Conservation (phyloP, 1,140 invertebrate genomes). For the Brachionus asplanchnoidis region DNA sequence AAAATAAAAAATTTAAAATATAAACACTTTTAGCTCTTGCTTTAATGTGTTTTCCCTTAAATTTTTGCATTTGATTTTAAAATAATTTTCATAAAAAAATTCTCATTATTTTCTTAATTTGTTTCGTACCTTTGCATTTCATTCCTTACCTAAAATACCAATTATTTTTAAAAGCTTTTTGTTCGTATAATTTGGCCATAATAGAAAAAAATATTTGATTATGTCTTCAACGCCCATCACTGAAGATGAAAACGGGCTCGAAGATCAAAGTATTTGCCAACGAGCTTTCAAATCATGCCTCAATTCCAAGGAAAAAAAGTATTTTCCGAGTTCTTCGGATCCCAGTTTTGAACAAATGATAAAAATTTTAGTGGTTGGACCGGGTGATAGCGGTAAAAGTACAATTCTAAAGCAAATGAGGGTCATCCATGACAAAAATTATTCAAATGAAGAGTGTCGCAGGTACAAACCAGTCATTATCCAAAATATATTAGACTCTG, state of each 20-base stretch:
- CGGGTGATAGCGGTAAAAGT: constrained; percentile 82
- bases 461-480: constrained; percentile 33
- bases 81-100: constrained; percentile 1
- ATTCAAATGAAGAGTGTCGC: constrained; percentile 69
- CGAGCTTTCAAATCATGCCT: background rate
- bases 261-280: constrained; percentile 2
- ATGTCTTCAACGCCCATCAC: background rate
- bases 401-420: constrained; percentile 99
- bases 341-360: background rate
- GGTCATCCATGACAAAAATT: constrained; percentile 97
- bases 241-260: background rate
- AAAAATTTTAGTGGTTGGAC: constrained; percentile 30
- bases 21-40: background rate
- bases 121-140: background rate
- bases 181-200: background rate
- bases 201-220: background rate
- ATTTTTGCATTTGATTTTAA: constrained; percentile 5
- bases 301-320: background rate
- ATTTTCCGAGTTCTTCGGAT: background rate
- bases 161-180: background rate
- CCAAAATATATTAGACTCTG: background rate
- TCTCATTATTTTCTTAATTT: background rate
- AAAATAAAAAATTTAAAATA: background rate
- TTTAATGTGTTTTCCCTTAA: background rate
- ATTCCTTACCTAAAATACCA: background rate